Percentiles rank a stretch among this genome's conserved stretches.
Conservation (phyloP, 2,888 invertebrate genomes). For the Oxystoma pomonae region DNA sequence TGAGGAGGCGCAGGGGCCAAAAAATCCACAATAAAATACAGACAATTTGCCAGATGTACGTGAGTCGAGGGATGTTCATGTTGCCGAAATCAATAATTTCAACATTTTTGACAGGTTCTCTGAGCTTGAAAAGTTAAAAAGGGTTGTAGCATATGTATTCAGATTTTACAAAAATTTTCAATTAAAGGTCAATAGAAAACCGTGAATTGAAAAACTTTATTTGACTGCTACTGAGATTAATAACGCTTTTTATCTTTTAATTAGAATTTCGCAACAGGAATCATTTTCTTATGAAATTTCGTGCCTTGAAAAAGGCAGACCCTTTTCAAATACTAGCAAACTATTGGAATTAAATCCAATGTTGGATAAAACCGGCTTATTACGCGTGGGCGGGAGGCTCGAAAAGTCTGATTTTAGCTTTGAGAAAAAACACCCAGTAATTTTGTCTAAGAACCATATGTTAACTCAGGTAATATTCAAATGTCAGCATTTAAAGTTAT, state of each 20-base stretch:
- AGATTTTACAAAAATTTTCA: neutral
- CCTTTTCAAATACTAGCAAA: conserved; percentile 10
- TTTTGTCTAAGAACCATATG: conserved; percentile 21
- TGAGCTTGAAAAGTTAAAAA: neutral
- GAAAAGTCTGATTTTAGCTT: conserved; percentile 21
- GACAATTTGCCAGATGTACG: neutral
- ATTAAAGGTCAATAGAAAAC: neutral
- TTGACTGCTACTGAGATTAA: neutral
- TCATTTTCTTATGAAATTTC: neutral
- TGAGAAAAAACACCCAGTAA: conserved; percentile 25
- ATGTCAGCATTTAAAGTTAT: conserved; percentile 19
- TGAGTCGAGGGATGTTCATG: too few relatives aligned
- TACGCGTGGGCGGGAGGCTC: conserved; percentile 25
- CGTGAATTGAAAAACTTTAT: neutral
- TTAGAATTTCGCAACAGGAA: neutral
- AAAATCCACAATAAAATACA: neutral
- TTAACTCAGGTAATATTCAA: conserved; percentile 22
- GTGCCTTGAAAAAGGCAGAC: too few relatives aligned
- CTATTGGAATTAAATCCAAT: conserved; percentile 24
- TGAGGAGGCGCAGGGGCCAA: neutral
- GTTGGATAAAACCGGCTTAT: conserved; percentile 17
- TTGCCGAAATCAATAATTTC: too few relatives aligned
- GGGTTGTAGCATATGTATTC: neutral
- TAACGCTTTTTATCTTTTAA: neutral
- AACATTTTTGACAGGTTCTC: conserved; percentile 1